Evolutionary conservation across 2,797 vertebrate species (phyloP).

Genomic region (Garrulus glandarius): DNA sequence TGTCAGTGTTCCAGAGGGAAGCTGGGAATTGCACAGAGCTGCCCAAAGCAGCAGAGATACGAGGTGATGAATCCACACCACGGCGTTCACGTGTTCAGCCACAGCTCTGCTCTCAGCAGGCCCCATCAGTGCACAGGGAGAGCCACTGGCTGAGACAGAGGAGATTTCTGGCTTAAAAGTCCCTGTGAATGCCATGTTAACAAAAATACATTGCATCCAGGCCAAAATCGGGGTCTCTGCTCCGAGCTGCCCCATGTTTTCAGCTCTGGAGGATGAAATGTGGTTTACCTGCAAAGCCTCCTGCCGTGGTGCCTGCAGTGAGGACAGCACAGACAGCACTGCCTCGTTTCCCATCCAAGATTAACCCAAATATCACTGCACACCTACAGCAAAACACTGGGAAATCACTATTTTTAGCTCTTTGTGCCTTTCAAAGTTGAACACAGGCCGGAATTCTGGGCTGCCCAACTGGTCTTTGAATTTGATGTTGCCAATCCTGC

Average conservation of each 20-base stretch:
- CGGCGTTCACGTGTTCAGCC: rapidly evolving
- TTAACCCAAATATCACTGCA: background rate
- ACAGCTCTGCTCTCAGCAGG: background rate
- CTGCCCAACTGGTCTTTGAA: background rate
- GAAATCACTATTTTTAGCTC: background rate
- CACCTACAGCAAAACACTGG: background rate
- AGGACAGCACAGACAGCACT: background rate
- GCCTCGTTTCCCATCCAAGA: background rate
- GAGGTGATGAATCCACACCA: background rate
- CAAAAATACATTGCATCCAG: background rate
- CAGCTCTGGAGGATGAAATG: background rate
- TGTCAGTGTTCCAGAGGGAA: background rate
- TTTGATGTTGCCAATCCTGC: background rate
- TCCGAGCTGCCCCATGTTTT: background rate
- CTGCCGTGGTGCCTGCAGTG: background rate
- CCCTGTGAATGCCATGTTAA: background rate
- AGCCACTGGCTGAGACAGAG: background rate
- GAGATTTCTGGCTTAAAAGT: background rate
- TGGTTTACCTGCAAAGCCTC: background rate
- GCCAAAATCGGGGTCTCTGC: background rate
- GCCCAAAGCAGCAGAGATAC: background rate
- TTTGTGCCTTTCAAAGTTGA: background rate
- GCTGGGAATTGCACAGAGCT: background rate
- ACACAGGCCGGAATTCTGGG: background rate
- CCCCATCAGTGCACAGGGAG: background rate